Evolutionary conservation across 53 echinoderm and acorn worm genomes (phyloP), one percentile per base, ranked within the genome.

Genomic region (Echinometra lucunter): DNA sequence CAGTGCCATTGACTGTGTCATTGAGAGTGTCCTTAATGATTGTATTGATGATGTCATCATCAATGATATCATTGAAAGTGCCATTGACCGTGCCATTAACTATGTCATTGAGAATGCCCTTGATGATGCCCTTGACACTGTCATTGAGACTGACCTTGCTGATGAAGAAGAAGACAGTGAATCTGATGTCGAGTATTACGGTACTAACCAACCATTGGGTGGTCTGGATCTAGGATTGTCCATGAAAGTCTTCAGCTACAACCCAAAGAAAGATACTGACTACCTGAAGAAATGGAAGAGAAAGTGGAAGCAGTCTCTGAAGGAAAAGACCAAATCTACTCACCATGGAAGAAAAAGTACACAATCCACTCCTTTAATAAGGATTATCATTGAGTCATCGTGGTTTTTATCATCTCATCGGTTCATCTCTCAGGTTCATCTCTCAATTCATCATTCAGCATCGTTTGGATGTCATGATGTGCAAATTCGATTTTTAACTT

Each of bases 231-330:
- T 66, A 21, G 40, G 44, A 37, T 67, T 37, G 32, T 74, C 81
- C 23, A 56, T 92, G 53, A 74, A 28, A n/a, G 80, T 93, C 21
- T 78, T 78, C 80, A 93, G 93, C 57, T 93, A 93, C 57, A 35
- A 49, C 12, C 42, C 2, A 37, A n/a, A 0, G 6, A 93, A 93
- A 13, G 57, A 30, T 13, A 37, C 21, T 11, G 45, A 74, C 53
- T 34, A 57, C 6, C 23, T 93, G 74, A 37, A 49, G 55, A 49
- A 93, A 57, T 93, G 93, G 93, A 45, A 23, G 15, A 85, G n/a
- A 3, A 49, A 85, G 21, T 85, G 49, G 85, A 85, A 85, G 4
- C 85, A 13, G 3, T 85, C 85, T n/a, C 45, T 49, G 19, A 49
- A 85, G 12, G 30, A 49, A n/a, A 85, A 49, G 85, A 49, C 28